Evolutionary conservation across 53 echinoderm and acorn worm genomes (phyloP).

Genomic region (Crossaster papposus): DNA sequence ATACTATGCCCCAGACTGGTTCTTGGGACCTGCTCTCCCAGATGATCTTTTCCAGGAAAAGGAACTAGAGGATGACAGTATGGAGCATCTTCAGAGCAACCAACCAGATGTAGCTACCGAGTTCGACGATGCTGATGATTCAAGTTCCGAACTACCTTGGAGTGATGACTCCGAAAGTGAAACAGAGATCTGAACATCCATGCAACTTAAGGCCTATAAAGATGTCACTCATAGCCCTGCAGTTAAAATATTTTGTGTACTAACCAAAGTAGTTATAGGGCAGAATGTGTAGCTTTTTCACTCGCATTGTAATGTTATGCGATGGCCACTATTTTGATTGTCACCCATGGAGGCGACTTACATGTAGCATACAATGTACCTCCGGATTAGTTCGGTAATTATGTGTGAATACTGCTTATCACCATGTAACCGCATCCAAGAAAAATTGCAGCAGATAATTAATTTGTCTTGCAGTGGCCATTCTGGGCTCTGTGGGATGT

Average conservation of each 20-base stretch:
- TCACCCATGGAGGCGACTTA: background rate
- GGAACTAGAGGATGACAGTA: conserved; percentile 49
- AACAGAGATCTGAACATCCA: conserved; percentile 48
- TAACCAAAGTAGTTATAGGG: too few relatives aligned
- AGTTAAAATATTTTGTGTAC: background rate
- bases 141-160: conserved; percentile 50
- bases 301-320: background rate
- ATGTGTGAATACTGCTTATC: too few relatives aligned
- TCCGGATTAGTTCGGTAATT: too few relatives aligned
- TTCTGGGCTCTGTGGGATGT: conserved; percentile 13
- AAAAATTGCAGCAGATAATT: too few relatives aligned
- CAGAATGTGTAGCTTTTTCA: too few relatives aligned
- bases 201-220: background rate
- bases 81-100: conserved; percentile 44
- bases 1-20: conserved; percentile 51
- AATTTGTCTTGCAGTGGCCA: conserved; percentile 30
- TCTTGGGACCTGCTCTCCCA: conserved; percentile 33
- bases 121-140: conserved; percentile 51
- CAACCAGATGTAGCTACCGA: conserved; percentile 58
- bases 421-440: too few relatives aligned
- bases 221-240: background rate
- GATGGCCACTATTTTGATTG: background rate
- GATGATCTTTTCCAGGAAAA: conserved; percentile 53
- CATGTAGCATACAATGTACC: background rate
- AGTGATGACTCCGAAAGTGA: conserved; percentile 59